Evolutionary conservation across 2,888 invertebrate genomes (phyloP).

Genomic region (Leptothorax acervorum): DNA sequence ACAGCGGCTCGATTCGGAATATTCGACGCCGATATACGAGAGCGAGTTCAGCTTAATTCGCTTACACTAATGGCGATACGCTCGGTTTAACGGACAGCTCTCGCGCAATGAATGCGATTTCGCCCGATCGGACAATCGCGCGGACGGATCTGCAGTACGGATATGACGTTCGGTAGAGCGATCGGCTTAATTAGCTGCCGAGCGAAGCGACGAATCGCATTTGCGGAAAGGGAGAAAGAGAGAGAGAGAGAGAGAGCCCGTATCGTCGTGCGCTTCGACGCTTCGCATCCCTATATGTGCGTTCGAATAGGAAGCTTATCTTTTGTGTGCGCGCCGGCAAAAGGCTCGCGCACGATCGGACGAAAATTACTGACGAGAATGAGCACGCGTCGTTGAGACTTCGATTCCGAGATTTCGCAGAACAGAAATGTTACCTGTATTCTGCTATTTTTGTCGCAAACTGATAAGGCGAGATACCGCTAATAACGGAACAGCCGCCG

Average conservation of each 20-base stretch:
- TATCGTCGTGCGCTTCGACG: slow-evolving; percentile 49
- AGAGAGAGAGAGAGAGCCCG: slow-evolving; percentile 45
- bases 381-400: slow-evolving; percentile 10
- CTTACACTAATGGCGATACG: slow-evolving; percentile 53
- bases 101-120: slow-evolving; percentile 50
- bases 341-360: slow-evolving; percentile 59
- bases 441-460: slow-evolving; percentile 3
- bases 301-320: slow-evolving; percentile 21
- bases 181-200: slow-evolving; percentile 48
- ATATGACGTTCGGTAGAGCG: slow-evolving; percentile 52
- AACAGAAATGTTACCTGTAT: slow-evolving; percentile 7
- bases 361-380: slow-evolving; percentile 53
- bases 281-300: background rate
- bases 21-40: slow-evolving; percentile 46
- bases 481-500: slow-evolving; percentile 29
- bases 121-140: slow-evolving; percentile 50
- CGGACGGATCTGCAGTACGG: slow-evolving; percentile 38
- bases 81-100: slow-evolving; percentile 53
- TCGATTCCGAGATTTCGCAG: slow-evolving; percentile 1
- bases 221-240: background rate
- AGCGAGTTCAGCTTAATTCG: slow-evolving; percentile 47
- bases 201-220: slow-evolving; percentile 25
- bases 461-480: slow-evolving; percentile 15
- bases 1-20: slow-evolving; percentile 37
- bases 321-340: slow-evolving; percentile 24